Conservation (phyloP, 2,113 vertebrate species). For the Leptobrachium ailaonicum region DNA sequence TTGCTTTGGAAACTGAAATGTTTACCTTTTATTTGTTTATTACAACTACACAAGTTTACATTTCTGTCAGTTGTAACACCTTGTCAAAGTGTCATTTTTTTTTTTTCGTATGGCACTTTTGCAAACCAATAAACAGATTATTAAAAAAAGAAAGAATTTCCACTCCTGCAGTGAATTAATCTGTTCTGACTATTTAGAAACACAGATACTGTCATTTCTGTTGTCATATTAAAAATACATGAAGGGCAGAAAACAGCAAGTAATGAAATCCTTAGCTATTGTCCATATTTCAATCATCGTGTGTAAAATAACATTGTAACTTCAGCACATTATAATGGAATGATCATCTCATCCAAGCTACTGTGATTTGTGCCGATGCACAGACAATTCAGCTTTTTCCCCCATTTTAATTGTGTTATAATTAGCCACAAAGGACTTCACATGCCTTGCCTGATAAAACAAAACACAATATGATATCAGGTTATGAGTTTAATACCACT, state of each 20-base stretch:
- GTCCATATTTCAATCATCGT: slow-evolving; percentile 23
- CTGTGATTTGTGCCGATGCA: slow-evolving; percentile 36
- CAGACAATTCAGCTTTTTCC: slow-evolving; percentile 6
- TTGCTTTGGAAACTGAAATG: too few species aligned
- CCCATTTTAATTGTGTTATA: slow-evolving; percentile 35
- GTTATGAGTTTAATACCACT: slow-evolving; percentile 1
- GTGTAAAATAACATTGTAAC: slow-evolving; percentile 21
- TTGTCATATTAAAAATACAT: slow-evolving; percentile 3
- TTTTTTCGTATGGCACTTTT: too few species aligned
- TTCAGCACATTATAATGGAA: slow-evolving; percentile 28
- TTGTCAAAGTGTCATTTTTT: not conserved
- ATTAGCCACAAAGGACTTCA: slow-evolving; percentile 24
- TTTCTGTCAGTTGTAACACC: not conserved
- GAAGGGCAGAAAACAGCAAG: not conserved
- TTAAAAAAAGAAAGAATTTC: not conserved
- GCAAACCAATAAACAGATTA: too few species aligned
- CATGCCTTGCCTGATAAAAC: slow-evolving; percentile 19
- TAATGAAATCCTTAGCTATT: slow-evolving; percentile 1
- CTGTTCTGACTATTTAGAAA: not conserved
- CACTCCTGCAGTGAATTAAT: not conserved
- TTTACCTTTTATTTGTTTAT: too few species aligned
- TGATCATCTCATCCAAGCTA: slow-evolving; percentile 3
- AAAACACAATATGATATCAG: not conserved
- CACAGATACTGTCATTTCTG: not conserved
- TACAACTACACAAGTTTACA: not conserved